Conservation (phyloP, 1,140 invertebrate species). For the Drosophila yakuba region DNA sequence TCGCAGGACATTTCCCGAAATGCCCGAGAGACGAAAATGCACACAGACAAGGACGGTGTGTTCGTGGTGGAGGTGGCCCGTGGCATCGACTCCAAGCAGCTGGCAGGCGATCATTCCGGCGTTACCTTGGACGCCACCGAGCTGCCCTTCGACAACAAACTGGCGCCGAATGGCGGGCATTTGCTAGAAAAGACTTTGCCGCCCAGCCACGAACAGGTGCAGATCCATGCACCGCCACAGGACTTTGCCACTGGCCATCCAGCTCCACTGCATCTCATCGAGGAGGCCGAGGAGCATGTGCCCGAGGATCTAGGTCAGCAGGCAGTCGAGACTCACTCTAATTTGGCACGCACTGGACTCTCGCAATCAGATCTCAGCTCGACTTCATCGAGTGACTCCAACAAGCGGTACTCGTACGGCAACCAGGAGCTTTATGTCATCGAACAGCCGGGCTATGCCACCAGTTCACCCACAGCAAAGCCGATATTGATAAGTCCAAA, state of each 20-base stretch:
- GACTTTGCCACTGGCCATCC: constrained; percentile 82
- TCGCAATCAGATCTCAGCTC: constrained; percentile 91
- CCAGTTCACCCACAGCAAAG: constrained; percentile 53
- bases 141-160: constrained; percentile 65
- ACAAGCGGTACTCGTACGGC: constrained; percentile 90
- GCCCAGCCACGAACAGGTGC: constrained; percentile 77
- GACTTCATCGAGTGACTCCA: constrained; percentile 88
- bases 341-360: constrained; percentile 87
- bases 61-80: constrained; percentile 90
- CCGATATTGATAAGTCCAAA: constrained; percentile 26
- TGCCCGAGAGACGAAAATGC: constrained; percentile 89
- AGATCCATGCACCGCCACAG: constrained; percentile 78
- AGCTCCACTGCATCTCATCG: constrained; percentile 75
- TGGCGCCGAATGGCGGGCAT: constrained; percentile 28
- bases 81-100: constrained; percentile 73
- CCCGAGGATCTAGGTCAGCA: constrained; percentile 80
- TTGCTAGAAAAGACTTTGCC: constrained; percentile 52
- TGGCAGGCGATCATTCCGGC: constrained; percentile 67
- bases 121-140: constrained; percentile 57
- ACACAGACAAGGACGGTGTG: constrained; percentile 89
- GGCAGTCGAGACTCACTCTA: constrained; percentile 56
- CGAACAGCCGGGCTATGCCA: constrained; percentile 88
- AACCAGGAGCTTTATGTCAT: constrained; percentile 91
- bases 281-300: constrained; percentile 72
- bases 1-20: constrained; percentile 88